Base-by-base conservation (phyloP, 1,140 invertebrate genomes). In the Ceratosolen solmsi region DNA sequence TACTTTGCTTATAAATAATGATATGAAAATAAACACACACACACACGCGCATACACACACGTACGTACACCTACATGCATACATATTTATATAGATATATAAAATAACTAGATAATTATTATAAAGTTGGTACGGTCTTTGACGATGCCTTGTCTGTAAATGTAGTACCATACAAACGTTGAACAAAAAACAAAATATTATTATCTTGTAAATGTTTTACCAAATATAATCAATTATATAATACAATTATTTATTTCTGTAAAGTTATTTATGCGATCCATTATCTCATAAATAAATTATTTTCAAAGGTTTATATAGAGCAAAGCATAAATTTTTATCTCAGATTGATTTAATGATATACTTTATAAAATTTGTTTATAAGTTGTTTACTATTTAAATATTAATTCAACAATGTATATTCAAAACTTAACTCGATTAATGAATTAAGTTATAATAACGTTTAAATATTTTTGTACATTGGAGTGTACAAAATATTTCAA, bases 201-300 rank as follows among this genome's bases (percentile, higher is more conserved):
- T 89, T 91, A 90, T 86, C 90, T 91, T 91, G 90, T 92, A 92
- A 91, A 91, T 91, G 90, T 91, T 91, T 91, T 91, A 91, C 90
- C 90, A 91, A 92, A 92, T 92, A 92, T 91, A 92, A 92, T 91
- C 90, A 85, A 91, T 87, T 90, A 91, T 91, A 89, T 89, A 90
- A 91, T 89, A 85, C 77, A 75, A 81, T 60, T 58, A 36, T 17
- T 58, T 38, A 38, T 54, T 54, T 15, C 15, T 3, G 3, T 79
- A 13, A 7, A 36, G 25, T 51, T 49, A 46, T 30, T 77, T 79
- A 70, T 15, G 25, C 36, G 22, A 68, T 68, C 63, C 63, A 33
- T 33, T 63, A 36, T 63, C n/a, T 15, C 13, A 63, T 63, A 11
- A 36, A 63, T 15, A 33, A 33, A 63, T 63, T 63, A 63, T 36